phyloP scores from a whole-genome alignment of 2,888 invertebrate genomes.

The Drosophila incognita region DNA sequence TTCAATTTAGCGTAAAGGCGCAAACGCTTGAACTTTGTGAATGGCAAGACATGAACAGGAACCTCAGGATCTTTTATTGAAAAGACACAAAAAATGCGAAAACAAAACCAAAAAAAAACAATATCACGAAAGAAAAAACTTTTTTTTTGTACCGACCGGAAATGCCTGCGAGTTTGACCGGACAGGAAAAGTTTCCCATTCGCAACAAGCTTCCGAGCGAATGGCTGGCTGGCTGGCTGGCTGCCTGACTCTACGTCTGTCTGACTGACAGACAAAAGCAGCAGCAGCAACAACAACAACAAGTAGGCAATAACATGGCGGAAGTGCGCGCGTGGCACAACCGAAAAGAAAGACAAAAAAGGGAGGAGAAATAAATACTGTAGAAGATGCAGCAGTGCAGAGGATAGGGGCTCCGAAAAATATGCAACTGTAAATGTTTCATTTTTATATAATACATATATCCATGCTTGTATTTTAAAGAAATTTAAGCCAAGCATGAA shows the following conservation, averaged over 20 bases:
- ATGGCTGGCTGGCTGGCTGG: conserved; percentile 14
- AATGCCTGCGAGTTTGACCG: conserved; percentile 62
- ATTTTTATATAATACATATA: conserved; percentile 19
- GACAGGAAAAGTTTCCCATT: conserved; percentile 62
- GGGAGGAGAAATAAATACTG: conserved; percentile 37
- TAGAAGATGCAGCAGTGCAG: conserved; percentile 47
- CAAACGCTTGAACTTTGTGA: conserved; percentile 66
- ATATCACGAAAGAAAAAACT: conserved; percentile 22
- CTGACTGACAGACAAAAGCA: conserved; percentile 23
- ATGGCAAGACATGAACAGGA: conserved; percentile 47
- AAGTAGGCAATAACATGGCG: conserved; percentile 69
- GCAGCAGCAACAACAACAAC: conserved; percentile 26
- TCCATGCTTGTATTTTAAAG: background rate
- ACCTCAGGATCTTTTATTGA: conserved; percentile 48
- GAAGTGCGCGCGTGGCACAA: conserved; percentile 73
- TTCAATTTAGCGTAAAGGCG: conserved; percentile 78
- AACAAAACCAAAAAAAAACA: conserved; percentile 18
- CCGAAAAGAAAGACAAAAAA: conserved; percentile 38
- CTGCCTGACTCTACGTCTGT: conserved; percentile 28
- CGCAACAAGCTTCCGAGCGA: conserved; percentile 42
- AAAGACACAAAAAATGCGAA: conserved; percentile 46
- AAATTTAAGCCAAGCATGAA: background rate
- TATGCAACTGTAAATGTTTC: conserved; percentile 55
- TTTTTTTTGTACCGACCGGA: conserved; percentile 70
- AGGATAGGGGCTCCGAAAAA: conserved; percentile 39